Percentiles rank a stretch among this genome's conserved stretches.
Conservation (phyloP, 2,888 invertebrate species). For the Ischnura elegans region DNA sequence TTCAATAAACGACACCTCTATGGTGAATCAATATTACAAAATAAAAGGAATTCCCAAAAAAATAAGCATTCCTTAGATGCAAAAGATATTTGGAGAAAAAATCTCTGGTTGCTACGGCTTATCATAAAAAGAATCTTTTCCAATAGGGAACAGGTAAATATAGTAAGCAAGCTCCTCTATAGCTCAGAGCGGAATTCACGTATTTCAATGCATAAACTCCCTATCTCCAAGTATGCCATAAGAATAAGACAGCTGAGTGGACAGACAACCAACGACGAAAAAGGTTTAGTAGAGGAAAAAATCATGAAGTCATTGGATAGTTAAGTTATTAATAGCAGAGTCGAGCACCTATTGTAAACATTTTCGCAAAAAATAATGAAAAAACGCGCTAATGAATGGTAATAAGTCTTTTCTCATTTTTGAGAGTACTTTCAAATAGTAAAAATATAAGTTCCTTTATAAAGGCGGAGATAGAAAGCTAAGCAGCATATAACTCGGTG, state of each 20-base stretch:
- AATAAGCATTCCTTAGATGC: too few relatives aligned
- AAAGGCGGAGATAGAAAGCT: background rate
- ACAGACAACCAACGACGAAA: background rate
- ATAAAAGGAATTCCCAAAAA: too few relatives aligned
- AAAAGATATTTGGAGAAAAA: too few relatives aligned
- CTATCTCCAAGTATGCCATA: background rate
- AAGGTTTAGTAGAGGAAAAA: background rate
- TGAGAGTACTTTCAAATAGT: slow-evolving; percentile 1
- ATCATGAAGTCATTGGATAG: background rate
- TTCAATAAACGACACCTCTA: too few relatives aligned
- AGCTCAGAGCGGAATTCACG: background rate
- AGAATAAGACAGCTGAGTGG: background rate
- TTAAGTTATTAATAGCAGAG: background rate
- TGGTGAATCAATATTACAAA: too few relatives aligned
- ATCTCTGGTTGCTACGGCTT: too few relatives aligned
- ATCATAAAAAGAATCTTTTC: too few relatives aligned
- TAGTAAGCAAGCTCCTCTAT: background rate
- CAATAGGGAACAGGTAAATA: background rate
- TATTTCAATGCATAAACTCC: background rate
- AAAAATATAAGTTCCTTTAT: background rate
- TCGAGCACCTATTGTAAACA: background rate
- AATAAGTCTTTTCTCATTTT: slow-evolving; percentile 16
- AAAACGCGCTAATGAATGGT: background rate
- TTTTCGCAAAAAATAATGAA: background rate
- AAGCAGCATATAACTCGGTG: background rate